Base-by-base conservation (phyloP, 2,888 invertebrate genomes). In the Panopea generosa region DNA sequence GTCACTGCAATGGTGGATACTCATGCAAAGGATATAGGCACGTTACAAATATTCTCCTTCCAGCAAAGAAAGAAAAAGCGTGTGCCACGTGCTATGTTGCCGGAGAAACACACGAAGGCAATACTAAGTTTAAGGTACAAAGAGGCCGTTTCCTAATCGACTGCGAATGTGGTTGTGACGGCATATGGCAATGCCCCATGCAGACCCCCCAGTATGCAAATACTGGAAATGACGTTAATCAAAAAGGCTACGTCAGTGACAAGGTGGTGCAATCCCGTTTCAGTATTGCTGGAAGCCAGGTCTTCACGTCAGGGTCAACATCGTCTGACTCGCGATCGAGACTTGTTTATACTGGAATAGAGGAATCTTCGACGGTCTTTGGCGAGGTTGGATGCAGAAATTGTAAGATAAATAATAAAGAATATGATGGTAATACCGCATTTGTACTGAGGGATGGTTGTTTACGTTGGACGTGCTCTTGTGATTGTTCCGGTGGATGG, bases 101-200 rank as follows among this genome's bases (percentile, higher is more conserved):
- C 26, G 83, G 82, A 0, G 62, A 84, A 33, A 59, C 66, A 27
- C 82, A 82, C 57, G 45, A 77, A 16, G 87, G 86, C 3, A 83
- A 86, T 50, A 63, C 82, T 0, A 63, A 69, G 7, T 90, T 90
- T 67, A 68, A 71, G 16, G 74, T 88, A 20, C 81, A 76, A 7
- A 69, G 87, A 38, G 87, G 83, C 0, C 89, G 90, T 69, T 83
- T 82, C 53, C 62, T 78, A 29, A 57, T 83, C 16, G 67, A 78
- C 16, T 90, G 90, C 67, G 43, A 68, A 0, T 90, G 90, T 65
- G 77, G 77, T 27, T 90, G 90, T 76, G 84, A 88, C 47, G 90
- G 90, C 0, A 76, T 78, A 9, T 89, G 89, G 89, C 75, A 86
- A 43, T 90, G 90, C 65, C 89, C 89, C 0, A 27, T 29, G 9